Evolutionary conservation across 2,797 vertebrate species (phyloP).

Genomic region (Hypotaenidia philippensis): DNA sequence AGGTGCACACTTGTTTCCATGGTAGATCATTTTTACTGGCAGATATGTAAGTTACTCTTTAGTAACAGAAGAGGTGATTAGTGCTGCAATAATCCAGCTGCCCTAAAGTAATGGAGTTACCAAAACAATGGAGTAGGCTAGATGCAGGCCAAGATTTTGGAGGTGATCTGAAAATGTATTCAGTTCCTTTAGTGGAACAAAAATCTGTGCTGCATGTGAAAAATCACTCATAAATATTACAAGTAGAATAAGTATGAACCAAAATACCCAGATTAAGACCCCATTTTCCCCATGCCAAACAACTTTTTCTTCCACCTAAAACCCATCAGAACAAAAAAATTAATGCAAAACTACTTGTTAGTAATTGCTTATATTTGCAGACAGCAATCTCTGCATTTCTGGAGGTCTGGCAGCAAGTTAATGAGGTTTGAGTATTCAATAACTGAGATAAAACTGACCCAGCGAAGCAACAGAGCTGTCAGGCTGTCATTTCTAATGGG

Average conservation of each 20-base stretch:
- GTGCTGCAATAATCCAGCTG: neutral
- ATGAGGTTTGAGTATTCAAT: conserved; percentile 48
- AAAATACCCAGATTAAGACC: neutral
- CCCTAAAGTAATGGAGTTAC: neutral
- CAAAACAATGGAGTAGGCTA: neutral
- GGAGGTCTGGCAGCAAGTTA: conserved; percentile 19
- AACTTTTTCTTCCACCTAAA: neutral
- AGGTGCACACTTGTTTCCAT: neutral
- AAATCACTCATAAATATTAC: neutral
- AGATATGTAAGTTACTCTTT: neutral
- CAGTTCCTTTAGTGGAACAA: neutral
- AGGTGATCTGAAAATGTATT: neutral
- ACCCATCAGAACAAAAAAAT: neutral
- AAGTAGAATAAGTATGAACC: neutral
- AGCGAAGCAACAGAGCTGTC: conserved; percentile 37
- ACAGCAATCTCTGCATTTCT: conserved; percentile 8
- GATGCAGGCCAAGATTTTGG: neutral
- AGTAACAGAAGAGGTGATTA: neutral
- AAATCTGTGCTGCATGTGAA: neutral
- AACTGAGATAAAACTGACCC: conserved; percentile 50
- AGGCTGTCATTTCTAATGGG: conserved; percentile 38
- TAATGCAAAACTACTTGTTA: neutral
- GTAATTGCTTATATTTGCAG: conserved; percentile 1
- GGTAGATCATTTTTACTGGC: neutral
- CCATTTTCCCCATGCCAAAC: neutral